Conservation (phyloP, 2,888 invertebrate genomes). For the Lasioglossum zephyrum region DNA sequence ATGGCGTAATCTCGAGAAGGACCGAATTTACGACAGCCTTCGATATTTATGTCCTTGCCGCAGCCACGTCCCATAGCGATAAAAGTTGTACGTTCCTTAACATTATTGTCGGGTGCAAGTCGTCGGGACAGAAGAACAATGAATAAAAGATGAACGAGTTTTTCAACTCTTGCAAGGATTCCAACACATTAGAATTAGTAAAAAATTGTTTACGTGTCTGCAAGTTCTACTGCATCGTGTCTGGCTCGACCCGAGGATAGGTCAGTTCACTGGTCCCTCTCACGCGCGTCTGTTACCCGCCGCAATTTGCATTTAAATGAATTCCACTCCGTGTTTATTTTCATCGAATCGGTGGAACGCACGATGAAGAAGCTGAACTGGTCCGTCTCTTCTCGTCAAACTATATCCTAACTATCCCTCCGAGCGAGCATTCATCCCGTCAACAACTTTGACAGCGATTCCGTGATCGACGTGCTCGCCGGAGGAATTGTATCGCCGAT, state of each 20-base stretch:
- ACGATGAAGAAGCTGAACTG: background rate
- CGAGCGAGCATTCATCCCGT: background rate
- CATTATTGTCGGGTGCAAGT: background rate
- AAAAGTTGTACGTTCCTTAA: background rate
- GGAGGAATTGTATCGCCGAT: background rate
- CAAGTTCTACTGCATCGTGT: background rate
- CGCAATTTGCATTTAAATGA: constrained; percentile 5
- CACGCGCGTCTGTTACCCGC: background rate
- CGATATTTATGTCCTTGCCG: background rate
- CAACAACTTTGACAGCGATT: background rate
- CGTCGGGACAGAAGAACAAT: background rate
- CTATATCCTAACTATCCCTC: background rate
- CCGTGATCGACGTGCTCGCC: background rate
- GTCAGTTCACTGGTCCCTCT: background rate
- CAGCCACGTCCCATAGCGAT: background rate
- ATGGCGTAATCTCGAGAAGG: background rate
- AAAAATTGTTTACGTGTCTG: background rate
- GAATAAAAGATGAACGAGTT: constrained; percentile 11
- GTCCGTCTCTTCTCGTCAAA: background rate
- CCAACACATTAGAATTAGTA: background rate
- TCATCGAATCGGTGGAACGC: background rate
- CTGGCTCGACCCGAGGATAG: background rate
- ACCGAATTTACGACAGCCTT: background rate
- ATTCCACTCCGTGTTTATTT: background rate
- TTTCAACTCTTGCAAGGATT: background rate